phyloP scores from a whole-genome alignment of 2,113 vertebrate genomes.

The Eonycteris spelaea region DNA sequence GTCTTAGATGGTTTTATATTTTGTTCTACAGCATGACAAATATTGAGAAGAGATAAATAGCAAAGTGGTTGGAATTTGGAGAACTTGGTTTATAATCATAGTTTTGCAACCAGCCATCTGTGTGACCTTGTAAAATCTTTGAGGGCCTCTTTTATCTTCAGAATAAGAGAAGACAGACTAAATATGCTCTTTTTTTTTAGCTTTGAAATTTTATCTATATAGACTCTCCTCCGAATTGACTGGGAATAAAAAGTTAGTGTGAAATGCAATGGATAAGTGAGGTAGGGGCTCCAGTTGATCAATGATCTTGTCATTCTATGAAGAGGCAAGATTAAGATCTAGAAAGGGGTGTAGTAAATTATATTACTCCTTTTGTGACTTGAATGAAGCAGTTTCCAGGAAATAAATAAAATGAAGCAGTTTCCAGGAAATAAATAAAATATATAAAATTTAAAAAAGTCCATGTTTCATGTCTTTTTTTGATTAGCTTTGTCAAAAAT shows the following conservation, averaged over 20 bases:
- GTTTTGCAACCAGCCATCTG: background rate
- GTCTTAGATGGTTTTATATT: background rate
- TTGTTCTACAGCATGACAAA: background rate
- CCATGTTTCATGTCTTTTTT: background rate
- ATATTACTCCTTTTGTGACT: background rate
- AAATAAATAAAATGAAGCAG: background rate
- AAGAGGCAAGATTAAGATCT: slow-evolving; percentile 1
- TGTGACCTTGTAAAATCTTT: background rate
- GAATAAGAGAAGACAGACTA: background rate
- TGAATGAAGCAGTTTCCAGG: background rate
- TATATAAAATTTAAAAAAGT: background rate
- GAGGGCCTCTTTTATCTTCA: background rate
- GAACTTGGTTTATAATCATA: background rate
- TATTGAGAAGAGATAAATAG: background rate
- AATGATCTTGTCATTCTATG: background rate
- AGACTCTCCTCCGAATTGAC: background rate
- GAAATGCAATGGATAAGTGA: background rate
- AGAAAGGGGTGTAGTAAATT: background rate
- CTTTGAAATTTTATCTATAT: background rate
- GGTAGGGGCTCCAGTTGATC: background rate
- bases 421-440: too few species aligned
- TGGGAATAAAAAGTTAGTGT: background rate
- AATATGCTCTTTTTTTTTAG: background rate
- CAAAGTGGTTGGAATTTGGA: background rate
- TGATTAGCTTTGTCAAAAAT: background rate